These are phyloP conservation scores for Epizoanthus fatuus DNA, from an alignment of 92 coral and sea anemone species.

Conservation along the genomic window DNA sequence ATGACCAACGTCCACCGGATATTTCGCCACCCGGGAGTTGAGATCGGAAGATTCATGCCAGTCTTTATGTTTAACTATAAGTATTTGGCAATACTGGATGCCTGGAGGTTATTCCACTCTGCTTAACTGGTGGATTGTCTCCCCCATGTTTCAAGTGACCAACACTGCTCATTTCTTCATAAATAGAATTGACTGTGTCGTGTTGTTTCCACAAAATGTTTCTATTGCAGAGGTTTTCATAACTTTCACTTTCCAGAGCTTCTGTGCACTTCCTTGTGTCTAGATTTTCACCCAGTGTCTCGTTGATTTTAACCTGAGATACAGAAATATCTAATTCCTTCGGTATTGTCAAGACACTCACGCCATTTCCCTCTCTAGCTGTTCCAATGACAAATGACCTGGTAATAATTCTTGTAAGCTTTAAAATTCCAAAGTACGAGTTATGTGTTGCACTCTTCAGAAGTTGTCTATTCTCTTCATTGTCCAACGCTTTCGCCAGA, in stretches of 20 bases:
- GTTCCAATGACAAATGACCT: slow-evolving; percentile 21
- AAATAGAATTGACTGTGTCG: not conserved
- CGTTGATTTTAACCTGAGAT: not conserved
- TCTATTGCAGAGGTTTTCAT: slow-evolving; percentile 9
- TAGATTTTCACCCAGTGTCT: not conserved
- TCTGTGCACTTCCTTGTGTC: not conserved
- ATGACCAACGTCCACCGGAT: not conserved
- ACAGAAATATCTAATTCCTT: slow-evolving; percentile 22
- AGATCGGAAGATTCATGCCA: not conserved
- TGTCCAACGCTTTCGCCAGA: slow-evolving; percentile 15
- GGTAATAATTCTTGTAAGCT: not conserved
- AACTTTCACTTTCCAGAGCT: slow-evolving; percentile 28
- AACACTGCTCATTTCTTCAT: slow-evolving; percentile 13
- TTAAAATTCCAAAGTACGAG: slow-evolving; percentile 15
- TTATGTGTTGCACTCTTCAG: slow-evolving; percentile 5
- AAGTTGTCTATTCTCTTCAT: slow-evolving; percentile 2
- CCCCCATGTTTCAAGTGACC: not conserved
- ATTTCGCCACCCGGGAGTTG: not conserved
- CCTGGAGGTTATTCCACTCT: not conserved
- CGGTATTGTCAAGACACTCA: slow-evolving; percentile 27
- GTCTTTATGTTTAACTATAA: not conserved
- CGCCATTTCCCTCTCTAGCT: slow-evolving; percentile 18
- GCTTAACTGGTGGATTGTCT: not conserved
- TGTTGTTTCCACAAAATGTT: not conserved
- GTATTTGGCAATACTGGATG: slow-evolving; percentile 2